Conservation (phyloP, 1,140 invertebrate genomes). For the Drosophila oshimai region DNA sequence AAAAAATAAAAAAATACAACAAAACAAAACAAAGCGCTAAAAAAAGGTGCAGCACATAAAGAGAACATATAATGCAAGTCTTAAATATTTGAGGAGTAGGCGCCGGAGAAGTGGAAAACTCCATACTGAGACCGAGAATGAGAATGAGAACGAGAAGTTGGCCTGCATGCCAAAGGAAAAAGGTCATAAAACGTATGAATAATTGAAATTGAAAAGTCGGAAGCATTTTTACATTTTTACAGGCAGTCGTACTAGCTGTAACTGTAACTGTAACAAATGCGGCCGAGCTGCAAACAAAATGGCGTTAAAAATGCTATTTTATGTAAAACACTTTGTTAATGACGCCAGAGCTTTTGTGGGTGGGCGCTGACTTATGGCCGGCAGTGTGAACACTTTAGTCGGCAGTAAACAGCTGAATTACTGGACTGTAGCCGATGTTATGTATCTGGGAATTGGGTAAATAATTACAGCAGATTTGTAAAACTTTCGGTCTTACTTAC, state of each 20-base stretch:
- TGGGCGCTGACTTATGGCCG: conserved; percentile 16
- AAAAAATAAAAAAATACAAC: neutral
- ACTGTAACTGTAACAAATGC: conserved; percentile 47
- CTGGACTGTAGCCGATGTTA: too few relatives aligned
- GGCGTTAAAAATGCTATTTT: conserved; percentile 75
- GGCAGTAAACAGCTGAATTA: neutral
- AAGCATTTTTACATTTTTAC: conserved; percentile 71
- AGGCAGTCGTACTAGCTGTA: conserved; percentile 17
- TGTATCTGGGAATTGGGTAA: neutral
- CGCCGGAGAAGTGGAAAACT: conserved; percentile 19
- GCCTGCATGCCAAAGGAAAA: conserved; percentile 68
- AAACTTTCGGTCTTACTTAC: neutral
- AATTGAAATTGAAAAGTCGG: conserved; percentile 80
- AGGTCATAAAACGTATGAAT: conserved; percentile 79
- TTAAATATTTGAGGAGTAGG: conserved; percentile 76
- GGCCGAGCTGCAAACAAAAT: conserved; percentile 50
- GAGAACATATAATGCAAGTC: conserved; percentile 65
- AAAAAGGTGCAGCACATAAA: conserved; percentile 29
- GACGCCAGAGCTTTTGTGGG: conserved; percentile 5
- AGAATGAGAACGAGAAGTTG: too few relatives aligned
- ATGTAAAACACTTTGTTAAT: conserved; percentile 79
- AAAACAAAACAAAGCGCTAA: neutral
- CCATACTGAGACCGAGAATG: neutral
- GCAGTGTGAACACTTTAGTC: conserved; percentile 11
- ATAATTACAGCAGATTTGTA: neutral